phyloP scores from a whole-genome alignment of 2,888 invertebrate species.

The Neoascia interrupta region DNA sequence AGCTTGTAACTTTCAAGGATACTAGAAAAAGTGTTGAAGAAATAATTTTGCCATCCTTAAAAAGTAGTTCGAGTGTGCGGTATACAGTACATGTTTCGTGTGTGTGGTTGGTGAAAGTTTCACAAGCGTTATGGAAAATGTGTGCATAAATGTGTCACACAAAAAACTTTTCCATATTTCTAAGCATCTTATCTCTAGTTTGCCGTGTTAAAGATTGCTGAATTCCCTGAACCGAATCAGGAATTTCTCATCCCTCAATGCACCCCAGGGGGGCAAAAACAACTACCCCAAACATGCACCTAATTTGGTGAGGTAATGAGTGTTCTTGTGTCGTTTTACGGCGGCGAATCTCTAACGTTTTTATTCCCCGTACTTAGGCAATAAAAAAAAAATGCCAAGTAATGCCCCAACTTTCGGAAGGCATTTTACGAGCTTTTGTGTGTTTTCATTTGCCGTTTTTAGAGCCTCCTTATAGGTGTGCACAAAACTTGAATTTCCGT shows the following conservation, averaged over 20 bases:
- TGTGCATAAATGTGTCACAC: no score
- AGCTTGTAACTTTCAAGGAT: constrained; percentile 46
- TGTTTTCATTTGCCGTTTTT: constrained; percentile 12
- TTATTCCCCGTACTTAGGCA: no score
- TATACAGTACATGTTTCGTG: neutral
- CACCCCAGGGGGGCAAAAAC: no score
- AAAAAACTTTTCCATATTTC: neutral
- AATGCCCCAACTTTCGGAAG: constrained; percentile 6
- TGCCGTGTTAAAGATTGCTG: no score
- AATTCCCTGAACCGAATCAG: no score
- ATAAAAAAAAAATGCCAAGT: constrained; percentile 6
- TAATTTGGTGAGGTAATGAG: no score
- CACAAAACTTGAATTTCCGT: constrained; percentile 13
- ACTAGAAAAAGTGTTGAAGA: constrained; percentile 4
- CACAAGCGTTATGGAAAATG: constrained; percentile 5
- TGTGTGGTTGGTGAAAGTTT: neutral
- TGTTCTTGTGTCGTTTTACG: no score
- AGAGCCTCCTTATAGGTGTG: no score
- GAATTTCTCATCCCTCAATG: no score
- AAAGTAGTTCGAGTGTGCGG: neutral
- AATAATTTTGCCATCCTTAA: neutral
- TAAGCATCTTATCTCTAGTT: no score
- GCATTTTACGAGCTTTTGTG: constrained; percentile 15
- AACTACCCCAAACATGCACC: no score
- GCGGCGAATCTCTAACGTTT: no score